Conservation (phyloP, 1,140 invertebrate genomes). For the Diorhabda sublineata region DNA sequence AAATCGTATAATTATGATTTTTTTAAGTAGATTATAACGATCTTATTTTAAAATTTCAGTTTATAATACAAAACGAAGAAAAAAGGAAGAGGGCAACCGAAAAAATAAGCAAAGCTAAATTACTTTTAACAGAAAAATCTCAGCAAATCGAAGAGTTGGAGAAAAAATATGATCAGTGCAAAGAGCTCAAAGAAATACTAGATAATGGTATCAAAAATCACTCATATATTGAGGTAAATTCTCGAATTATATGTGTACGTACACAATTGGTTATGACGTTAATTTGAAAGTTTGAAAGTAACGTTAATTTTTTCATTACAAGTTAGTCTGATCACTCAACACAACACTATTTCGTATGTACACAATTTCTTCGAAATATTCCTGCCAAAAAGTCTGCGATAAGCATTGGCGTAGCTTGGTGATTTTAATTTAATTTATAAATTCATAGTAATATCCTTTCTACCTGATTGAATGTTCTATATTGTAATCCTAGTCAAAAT, state of each 20-base stretch:
- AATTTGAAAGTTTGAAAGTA: neutral
- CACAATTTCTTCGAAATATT: too few relatives aligned
- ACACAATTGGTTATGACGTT: neutral
- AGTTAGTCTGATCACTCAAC: neutral
- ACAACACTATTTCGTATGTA: neutral
- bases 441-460: neutral
- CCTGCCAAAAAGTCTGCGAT: too few relatives aligned
- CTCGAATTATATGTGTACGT: neutral
- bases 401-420: too few relatives aligned
- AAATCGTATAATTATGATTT: neutral
- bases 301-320: neutral
- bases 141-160: conserved; percentile 15
- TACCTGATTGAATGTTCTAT: too few relatives aligned
- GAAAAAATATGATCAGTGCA: conserved; percentile 14
- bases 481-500: too few relatives aligned
- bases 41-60: conserved; percentile 16
- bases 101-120: conserved; percentile 23
- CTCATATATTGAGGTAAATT: neutral
- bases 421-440: neutral
- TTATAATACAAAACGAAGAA: conserved; percentile 30
- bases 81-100: conserved; percentile 23
- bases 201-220: neutral
- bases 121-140: conserved; percentile 16
- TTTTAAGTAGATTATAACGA: neutral
- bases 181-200: conserved; percentile 1